Conservation (phyloP, 2,888 invertebrate genomes). For the Stramonita haemastoma region DNA sequence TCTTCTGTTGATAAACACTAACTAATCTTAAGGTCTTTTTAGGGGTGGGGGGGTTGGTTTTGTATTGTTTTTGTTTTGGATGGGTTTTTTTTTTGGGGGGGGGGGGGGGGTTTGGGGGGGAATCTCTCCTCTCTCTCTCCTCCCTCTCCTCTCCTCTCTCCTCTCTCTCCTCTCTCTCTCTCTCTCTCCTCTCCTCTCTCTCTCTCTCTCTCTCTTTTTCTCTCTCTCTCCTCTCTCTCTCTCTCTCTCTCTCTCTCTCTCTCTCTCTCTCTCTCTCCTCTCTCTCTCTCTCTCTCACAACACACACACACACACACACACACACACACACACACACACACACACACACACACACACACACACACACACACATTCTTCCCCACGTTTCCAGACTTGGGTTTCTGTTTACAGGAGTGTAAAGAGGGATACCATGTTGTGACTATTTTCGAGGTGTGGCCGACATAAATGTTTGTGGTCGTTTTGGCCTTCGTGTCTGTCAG, state of each 20-base stretch:
- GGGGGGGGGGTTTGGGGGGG: too few relatives aligned
- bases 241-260: slow-evolving; percentile 1
- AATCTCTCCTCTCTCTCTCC: neutral
- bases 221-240: neutral
- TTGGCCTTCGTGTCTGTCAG: neutral
- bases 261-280: slow-evolving; percentile 1
- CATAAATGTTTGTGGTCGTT: too few relatives aligned
- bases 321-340: neutral
- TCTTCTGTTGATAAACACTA: neutral
- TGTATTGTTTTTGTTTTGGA: too few relatives aligned
- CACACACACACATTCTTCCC: neutral
- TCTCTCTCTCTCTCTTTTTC: neutral
- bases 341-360: neutral
- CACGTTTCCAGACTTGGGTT: neutral
- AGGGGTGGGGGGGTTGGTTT: too few relatives aligned
- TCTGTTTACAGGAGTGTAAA: neutral
- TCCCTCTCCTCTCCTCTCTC: neutral
- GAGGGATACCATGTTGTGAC: neutral
- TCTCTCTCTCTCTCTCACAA: slow-evolving; percentile 1
- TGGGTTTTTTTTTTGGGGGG: too few relatives aligned
- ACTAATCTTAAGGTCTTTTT: too few relatives aligned
- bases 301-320: slow-evolving; percentile 1
- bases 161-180: neutral
- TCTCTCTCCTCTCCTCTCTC: neutral
- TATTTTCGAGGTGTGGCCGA: neutral